These are phyloP conservation scores for Pongo pygmaeus DNA, from an alignment of 2,113 vertebrate species.

Conservation along the genomic window DNA sequence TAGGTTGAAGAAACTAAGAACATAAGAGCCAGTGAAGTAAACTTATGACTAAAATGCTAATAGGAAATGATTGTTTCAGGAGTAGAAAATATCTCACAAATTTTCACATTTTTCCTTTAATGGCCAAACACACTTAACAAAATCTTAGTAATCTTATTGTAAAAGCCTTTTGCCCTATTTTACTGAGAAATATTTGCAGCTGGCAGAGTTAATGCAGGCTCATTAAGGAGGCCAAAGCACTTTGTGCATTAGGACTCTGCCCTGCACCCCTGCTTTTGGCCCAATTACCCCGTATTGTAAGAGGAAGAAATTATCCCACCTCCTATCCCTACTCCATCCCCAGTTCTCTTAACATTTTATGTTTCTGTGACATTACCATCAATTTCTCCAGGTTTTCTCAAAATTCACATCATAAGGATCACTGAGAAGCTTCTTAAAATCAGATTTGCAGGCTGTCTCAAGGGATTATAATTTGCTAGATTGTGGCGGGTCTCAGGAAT, in stretches of 20 bases:
- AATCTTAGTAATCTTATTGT: conserved; percentile 45
- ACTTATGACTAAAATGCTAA: neutral
- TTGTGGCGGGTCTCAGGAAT: neutral
- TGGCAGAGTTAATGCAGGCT: conserved; percentile 60
- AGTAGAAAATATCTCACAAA: neutral
- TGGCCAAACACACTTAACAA: conserved; percentile 48
- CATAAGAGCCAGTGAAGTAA: neutral
- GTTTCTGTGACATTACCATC: neutral
- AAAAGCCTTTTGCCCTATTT: conserved; percentile 48
- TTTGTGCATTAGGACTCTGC: conserved; percentile 36
- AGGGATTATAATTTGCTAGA: neutral
- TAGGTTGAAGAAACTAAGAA: neutral
- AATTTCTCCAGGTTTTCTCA: neutral
- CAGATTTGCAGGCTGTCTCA: neutral
- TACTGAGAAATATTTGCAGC: conserved; percentile 36
- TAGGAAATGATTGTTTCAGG: conserved; percentile 37
- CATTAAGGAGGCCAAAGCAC: conserved; percentile 16
- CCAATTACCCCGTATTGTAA: conserved; percentile 47
- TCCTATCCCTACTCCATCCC: neutral
- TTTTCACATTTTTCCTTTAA: conserved; percentile 41
- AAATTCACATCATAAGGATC: neutral
- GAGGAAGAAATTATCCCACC: neutral
- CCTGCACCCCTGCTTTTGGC: conserved; percentile 35
- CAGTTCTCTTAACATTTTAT: neutral
- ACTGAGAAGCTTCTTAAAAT: neutral